Base-by-base conservation (phyloP, 1,140 invertebrate genomes). In the Pomacea maculata region DNA sequence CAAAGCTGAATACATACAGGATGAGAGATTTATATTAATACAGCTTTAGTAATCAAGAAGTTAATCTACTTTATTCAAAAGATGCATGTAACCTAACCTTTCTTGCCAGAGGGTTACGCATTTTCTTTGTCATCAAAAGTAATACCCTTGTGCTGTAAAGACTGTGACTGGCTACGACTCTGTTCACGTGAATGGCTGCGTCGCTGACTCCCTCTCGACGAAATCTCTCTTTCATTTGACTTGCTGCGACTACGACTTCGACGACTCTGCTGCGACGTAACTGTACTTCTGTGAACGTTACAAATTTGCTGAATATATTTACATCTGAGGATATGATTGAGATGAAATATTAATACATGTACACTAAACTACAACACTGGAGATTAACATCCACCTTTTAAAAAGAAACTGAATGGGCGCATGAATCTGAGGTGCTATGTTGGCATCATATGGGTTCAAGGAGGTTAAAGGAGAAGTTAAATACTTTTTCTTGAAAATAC, bases 161-260 rank as follows among this genome's bases (percentile, higher is more conserved):
- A 70, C 65, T 55, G 14, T 54, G 67, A 71, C 65, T 57, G 64
- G 63, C n/a, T 25, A 6, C 73, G 2, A 54, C 73, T n/a, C 21
- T 65, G 29, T n/a, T 19, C 21, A 54, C 68, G 61, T 7, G 75
- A 67, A 6, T 78, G 77, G 67, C 54, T 70, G 34, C 52, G 2
- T 64, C 52, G 77, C 54, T 67, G 65, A 54, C 19, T 14, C 65
- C 70, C 65, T 17, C 67, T 78, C 6, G 61, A 64, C 9, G 45
- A 67, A 17, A 34, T 15, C 54, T 67, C 67, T 34, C 67, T n/a
- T 14, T 34, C 77, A 57, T 55, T 25, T 78, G 77, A 78, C 57
- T 78, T 64, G 65, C 77, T 78, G 8, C 65, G 77, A 65, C 77
- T 78, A 78, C 54, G 77, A 52, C 77, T 78, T 70, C 65, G 19